Percentiles rank a stretch among this genome's conserved stretches.
phyloP scores from a whole-genome alignment of 2,113 vertebrate genomes.

The Paramisgurnus dabryanus region DNA sequence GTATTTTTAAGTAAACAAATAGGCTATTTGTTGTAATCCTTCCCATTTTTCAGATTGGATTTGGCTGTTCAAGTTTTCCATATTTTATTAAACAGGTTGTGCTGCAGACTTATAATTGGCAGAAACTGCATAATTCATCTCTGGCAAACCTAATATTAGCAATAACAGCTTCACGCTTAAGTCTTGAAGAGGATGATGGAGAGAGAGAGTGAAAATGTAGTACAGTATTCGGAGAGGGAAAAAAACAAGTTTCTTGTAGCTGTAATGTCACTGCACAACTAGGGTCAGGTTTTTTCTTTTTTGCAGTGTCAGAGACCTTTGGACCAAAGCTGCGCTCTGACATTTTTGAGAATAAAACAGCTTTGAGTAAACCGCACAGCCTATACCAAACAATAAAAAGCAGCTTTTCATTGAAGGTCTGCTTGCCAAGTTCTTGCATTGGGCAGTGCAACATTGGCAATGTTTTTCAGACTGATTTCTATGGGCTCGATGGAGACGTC shows the following conservation, averaged over 20 bases:
- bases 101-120: background rate
- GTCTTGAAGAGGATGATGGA: background rate
- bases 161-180: background rate
- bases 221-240: background rate
- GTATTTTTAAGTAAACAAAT: background rate
- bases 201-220: background rate
- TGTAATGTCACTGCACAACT: background rate
- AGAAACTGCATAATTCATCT: background rate
- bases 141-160: background rate
- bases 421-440: conserved; percentile 9
- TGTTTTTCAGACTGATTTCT: conserved; percentile 22
- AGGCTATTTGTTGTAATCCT: background rate
- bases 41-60: background rate
- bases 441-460: background rate
- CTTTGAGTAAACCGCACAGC: conserved; percentile 7
- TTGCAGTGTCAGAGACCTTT: conserved; percentile 12
- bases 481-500: conserved; percentile 17
- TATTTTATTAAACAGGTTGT: background rate
- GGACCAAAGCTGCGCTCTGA: conserved; percentile 37
- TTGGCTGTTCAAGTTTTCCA: background rate
- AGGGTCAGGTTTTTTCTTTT: background rate
- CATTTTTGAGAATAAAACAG: conserved; percentile 37
- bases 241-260: background rate
- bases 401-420: background rate
- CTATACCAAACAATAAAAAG: conserved; percentile 9